phyloP scores from a whole-genome alignment of 2,797 vertebrate species.

The Sus cebifrons region DNA sequence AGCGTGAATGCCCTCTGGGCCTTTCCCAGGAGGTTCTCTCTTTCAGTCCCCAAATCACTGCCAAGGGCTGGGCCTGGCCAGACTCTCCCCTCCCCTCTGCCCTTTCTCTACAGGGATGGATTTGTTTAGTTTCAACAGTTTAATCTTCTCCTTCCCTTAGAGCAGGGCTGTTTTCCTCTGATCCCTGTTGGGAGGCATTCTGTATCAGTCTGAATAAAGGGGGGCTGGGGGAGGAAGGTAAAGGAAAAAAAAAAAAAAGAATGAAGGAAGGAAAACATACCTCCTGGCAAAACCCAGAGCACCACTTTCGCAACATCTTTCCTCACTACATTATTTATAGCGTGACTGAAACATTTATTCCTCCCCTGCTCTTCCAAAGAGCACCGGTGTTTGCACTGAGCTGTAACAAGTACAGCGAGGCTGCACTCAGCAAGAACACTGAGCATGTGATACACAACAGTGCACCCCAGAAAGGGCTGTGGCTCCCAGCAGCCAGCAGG shows the following conservation, averaged over 20 bases:
- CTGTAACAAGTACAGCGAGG: conserved; percentile 76
- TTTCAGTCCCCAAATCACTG: neutral
- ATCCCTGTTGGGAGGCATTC: conserved; percentile 73
- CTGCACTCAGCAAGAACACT: neutral
- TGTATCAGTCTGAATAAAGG: conserved; percentile 47
- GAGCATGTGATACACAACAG: conserved; percentile 10
- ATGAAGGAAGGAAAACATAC: conserved; percentile 80
- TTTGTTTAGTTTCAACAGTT: conserved; percentile 79
- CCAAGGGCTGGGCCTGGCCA: neutral
- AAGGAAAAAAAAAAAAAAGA: conserved; percentile 45
- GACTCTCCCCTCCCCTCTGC: neutral
- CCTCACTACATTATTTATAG: conserved; percentile 96
- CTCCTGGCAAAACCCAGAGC: conserved; percentile 93
- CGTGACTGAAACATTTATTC: conserved; percentile 96
- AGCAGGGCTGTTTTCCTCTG: conserved; percentile 75
- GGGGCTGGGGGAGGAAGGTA: conserved; percentile 19
- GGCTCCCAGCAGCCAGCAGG: neutral
- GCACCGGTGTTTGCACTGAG: neutral
- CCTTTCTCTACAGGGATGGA: conserved; percentile 57
- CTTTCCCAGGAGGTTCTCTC: neutral
- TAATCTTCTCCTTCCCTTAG: conserved; percentile 74
- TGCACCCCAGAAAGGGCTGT: neutral
- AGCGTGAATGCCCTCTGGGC: accelerated
- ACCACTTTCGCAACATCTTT: conserved; percentile 93
- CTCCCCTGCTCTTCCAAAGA: conserved; percentile 87